Conservation (phyloP, 2,888 invertebrate genomes). For the Drosophila birchii region DNA sequence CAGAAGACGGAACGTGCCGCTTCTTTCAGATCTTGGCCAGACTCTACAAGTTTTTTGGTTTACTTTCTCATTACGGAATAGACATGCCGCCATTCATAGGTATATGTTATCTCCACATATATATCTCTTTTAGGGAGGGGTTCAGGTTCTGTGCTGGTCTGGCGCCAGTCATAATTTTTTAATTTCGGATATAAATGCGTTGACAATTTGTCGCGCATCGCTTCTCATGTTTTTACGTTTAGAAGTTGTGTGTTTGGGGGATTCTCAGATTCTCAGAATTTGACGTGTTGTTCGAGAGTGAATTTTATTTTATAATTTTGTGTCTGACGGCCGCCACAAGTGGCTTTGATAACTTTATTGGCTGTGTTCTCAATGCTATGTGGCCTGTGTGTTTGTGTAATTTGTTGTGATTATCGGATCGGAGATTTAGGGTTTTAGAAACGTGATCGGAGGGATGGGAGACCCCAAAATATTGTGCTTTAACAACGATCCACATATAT, state of each 20-base stretch:
- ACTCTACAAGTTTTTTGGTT: constrained; percentile 37
- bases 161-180: constrained; percentile 65
- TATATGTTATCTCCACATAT: constrained; percentile 5
- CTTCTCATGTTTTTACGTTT: constrained; percentile 31
- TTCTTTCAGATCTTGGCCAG: constrained; percentile 42
- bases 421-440: constrained; percentile 43
- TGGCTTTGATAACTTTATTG: constrained; percentile 70
- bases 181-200: constrained; percentile 56
- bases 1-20: constrained; percentile 57
- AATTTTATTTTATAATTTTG: constrained; percentile 27
- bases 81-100: constrained; percentile 39
- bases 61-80: constrained; percentile 61
- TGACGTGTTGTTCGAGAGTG: constrained; percentile 52
- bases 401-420: constrained; percentile 63
- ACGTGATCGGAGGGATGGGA: constrained; percentile 39
- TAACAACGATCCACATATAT: neutral
- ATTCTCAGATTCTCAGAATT: constrained; percentile 55
- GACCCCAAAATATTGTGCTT: neutral
- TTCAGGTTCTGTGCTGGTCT: constrained; percentile 19
- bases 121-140: constrained; percentile 36
- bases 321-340: constrained; percentile 51
- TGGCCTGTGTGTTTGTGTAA: constrained; percentile 40
- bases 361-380: constrained; percentile 31
- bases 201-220: constrained; percentile 61
- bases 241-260: constrained; percentile 16